phyloP scores from a whole-genome alignment of 2,113 vertebrate species.

The Nothoprocta pentlandii region DNA sequence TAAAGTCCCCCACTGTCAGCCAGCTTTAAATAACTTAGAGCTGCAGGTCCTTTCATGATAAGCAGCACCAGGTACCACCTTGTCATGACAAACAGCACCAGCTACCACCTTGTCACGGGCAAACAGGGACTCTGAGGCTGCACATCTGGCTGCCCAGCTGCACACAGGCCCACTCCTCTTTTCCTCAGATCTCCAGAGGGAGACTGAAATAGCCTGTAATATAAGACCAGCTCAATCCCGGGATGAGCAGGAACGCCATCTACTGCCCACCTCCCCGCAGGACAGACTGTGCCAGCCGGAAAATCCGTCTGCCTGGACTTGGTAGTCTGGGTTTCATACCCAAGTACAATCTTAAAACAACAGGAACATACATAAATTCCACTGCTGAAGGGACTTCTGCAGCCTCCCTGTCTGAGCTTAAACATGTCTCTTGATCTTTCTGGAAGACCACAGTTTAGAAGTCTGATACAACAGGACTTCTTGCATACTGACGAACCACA shows the following conservation, averaged over 20 bases:
- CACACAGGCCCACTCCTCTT: accelerated
- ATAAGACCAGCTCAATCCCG: accelerated
- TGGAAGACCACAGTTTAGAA: not conserved
- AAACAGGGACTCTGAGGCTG: not conserved
- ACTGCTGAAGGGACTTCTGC: not conserved
- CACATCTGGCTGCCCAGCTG: not conserved
- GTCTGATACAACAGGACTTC: not conserved
- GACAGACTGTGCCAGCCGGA: accelerated
- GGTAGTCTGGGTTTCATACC: too few species aligned
- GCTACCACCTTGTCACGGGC: not conserved
- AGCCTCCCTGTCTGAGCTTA: not conserved
- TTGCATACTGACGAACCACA: accelerated
- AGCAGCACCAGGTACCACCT: not conserved
- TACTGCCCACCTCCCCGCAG: not conserved
- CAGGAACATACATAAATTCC: not conserved
- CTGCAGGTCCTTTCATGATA: not conserved
- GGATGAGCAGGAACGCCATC: not conserved
- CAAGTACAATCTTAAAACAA: not conserved
- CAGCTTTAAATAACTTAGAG: not conserved
- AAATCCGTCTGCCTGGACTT: too few species aligned
- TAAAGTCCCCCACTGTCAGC: not conserved
- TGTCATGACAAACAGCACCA: not conserved
- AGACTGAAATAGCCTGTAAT: accelerated
- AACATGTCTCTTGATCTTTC: not conserved
- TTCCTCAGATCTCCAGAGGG: not conserved